Evolutionary conservation across 92 coral and sea anemone species (phyloP).

Genomic region (Galaxea fascicularis): DNA sequence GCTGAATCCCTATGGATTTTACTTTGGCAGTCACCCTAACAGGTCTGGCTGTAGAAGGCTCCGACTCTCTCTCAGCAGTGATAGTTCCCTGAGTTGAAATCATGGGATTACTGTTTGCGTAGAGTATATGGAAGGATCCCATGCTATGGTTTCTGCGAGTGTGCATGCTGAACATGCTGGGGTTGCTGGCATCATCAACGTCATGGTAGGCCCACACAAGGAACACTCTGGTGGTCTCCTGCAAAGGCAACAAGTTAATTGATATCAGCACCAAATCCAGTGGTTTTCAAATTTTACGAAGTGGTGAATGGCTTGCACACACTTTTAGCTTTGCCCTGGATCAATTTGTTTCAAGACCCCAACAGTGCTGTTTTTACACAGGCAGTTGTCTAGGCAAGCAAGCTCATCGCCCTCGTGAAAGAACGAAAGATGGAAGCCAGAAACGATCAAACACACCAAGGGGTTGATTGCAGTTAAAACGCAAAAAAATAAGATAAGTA

Average conservation of each 20-base stretch:
- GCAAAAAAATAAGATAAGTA: too few relatives aligned
- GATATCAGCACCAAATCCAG: neutral
- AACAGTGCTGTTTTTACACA: too few relatives aligned
- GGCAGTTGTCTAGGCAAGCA: too few relatives aligned
- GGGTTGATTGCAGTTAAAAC: too few relatives aligned
- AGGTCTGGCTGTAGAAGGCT: neutral
- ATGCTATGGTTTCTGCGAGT: neutral
- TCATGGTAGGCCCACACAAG: conserved; percentile 40
- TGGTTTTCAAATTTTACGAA: neutral
- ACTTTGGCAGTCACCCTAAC: neutral
- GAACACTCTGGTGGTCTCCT: conserved; percentile 27
- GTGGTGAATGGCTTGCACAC: too few relatives aligned
- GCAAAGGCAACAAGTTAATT: neutral
- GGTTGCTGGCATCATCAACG: conserved; percentile 17
- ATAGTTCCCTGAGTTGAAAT: neutral
- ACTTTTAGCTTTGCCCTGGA: too few relatives aligned
- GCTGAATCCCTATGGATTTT: neutral
- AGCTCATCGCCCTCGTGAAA: too few relatives aligned
- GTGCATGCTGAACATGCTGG: conserved; percentile 21
- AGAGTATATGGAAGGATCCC: neutral
- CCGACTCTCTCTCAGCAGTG: neutral
- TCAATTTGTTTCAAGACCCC: too few relatives aligned
- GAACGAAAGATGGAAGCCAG: too few relatives aligned
- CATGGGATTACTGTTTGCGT: neutral
- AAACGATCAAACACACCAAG: too few relatives aligned